Evolutionary conservation across 2,797 vertebrate genomes (phyloP), one percentile per base, ranked within the genome.

Genomic region (Perodicticus potto): DNA sequence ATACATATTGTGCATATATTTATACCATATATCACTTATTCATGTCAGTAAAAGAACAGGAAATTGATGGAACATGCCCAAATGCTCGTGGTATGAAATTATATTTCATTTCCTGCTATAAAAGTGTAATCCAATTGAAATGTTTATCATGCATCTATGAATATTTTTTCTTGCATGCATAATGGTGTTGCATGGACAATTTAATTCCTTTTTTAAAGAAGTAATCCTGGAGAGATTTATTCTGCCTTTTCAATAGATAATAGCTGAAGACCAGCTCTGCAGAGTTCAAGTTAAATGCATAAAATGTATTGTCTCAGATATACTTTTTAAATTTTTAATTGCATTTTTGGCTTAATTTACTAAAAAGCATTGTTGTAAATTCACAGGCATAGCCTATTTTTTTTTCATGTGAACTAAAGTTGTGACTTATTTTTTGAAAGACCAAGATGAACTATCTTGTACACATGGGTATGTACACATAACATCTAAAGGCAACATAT

Each of bases 131-230:
- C 72, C 45, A 96, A 76, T 86, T 49, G 89, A 87, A 96, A 86
- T 91, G 70, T 91, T 94, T 94, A 93, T 92, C 86, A 93, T 89
- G 72, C 74, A 89, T 23, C 89, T 93, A 45, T 94, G 94, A 57
- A 32, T 83, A 53, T 80, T 95, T 94, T 80, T 91, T 81, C 91
- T 93, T 95, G 63, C 78, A 81, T 87, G 55, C 8, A 27, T 93
- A 94, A 93, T 95, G 89, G 57, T 29, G 32, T 86, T 86, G 53
- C 95, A 90, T 63, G 57, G 80, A 77, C 53, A 77, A 34, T 86
- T 93, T 91, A 92, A 94, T 89, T 80, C 93, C 80, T 95, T 86
- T 91, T 82, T 92, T 57, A 7, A 53, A 57, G 70, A 25, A 32
- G 1, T 61, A 83, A 89, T 59, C 84, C 63, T 78, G 16, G 14